These are phyloP conservation scores for Acyrthosiphon pisum DNA, from an alignment of 1,140 invertebrate genomes.

Conservation along the genomic window DNA sequence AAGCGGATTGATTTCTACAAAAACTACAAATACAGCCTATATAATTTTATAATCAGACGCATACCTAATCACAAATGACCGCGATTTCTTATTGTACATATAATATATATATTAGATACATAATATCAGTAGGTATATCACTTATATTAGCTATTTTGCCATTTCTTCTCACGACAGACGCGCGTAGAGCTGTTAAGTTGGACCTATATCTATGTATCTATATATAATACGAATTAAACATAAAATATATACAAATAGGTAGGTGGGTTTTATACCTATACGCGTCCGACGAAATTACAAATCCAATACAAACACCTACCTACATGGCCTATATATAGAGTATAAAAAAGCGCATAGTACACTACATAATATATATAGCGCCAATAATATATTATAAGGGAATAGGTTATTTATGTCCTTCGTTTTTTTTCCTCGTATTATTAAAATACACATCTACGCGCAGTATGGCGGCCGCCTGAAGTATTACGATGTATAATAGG, in stretches of 20 bases:
- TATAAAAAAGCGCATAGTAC: no score
- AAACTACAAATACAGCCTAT: not conserved
- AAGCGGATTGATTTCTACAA: not conserved
- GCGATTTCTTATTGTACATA: not conserved
- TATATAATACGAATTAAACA: no score
- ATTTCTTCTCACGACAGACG: not conserved
- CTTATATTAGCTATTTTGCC: not conserved
- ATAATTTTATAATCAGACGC: slow-evolving; percentile 11
- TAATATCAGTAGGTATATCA: no score
- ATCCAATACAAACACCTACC: not conserved
- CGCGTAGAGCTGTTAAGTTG: not conserved
- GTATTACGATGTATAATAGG: no score
- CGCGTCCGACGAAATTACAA: not conserved
- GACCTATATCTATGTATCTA: not conserved
- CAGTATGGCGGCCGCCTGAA: no score
- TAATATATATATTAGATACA: not conserved
- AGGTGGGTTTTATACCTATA: no score
- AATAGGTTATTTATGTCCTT: slow-evolving; percentile 4
- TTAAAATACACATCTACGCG: not conserved
- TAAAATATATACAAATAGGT: not conserved
- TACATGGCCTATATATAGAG: no score
- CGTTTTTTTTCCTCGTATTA: not conserved
- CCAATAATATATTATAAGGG: not conserved
- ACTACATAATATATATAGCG: no score
- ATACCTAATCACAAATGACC: not conserved